Percentiles rank a stretch among this genome's conserved stretches.
These are phyloP conservation scores for Leucosticte australis DNA, from an alignment of 2,113 vertebrate genomes.

Conservation along the genomic window DNA sequence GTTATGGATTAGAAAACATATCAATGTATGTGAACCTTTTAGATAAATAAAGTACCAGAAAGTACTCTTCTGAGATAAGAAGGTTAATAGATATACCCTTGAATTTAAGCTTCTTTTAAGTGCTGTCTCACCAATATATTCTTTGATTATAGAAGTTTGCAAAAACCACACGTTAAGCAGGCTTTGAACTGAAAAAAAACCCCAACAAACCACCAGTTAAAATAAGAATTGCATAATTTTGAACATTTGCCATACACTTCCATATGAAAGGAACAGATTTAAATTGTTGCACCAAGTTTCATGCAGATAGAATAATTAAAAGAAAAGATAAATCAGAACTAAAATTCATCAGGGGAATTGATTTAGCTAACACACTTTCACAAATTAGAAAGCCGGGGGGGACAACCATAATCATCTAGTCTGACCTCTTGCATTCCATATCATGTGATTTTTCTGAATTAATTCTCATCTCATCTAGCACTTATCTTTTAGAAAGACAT, in stretches of 20 bases:
- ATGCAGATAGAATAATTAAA: background rate
- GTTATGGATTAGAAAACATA: constrained; percentile 27
- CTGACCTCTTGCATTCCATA: background rate
- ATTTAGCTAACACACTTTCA: background rate
- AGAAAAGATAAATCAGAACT: background rate
- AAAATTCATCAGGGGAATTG: background rate
- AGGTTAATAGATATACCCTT: background rate
- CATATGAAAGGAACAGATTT: background rate
- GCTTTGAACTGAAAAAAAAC: background rate
- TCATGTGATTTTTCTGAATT: background rate
- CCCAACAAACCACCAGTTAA: background rate
- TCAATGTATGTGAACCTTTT: background rate
- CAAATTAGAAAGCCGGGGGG: background rate
- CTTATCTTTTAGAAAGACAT: background rate
- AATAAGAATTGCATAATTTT: background rate
- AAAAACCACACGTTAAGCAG: background rate
- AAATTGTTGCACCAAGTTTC: background rate
- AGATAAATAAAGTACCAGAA: constrained; percentile 7
- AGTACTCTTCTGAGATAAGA: background rate
- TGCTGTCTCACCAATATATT: background rate
- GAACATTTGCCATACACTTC: background rate
- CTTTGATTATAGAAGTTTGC: background rate
- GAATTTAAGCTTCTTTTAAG: constrained; percentile 2
- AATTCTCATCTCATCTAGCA: background rate
- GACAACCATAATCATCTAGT: background rate